These are phyloP conservation scores for Erinaceus europaeus DNA, from an alignment of 2,113 vertebrate genomes.

Conservation along the genomic window DNA sequence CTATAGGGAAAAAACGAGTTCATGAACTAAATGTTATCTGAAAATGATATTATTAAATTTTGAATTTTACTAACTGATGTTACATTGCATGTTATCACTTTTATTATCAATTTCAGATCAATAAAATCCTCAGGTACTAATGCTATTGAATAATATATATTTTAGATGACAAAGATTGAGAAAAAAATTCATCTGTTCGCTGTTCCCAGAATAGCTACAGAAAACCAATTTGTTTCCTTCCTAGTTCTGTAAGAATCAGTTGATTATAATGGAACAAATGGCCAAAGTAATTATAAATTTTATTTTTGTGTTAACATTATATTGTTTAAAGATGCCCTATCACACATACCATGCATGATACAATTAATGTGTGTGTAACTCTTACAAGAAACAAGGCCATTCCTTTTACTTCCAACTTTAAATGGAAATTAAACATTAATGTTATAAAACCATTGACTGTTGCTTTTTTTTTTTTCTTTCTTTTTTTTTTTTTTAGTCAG, in stretches of 20 bases:
- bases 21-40: neutral
- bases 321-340: neutral
- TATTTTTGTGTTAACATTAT: neutral
- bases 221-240: neutral
- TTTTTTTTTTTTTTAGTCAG: no score
- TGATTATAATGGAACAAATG: neutral
- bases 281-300: neutral
- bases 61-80: neutral
- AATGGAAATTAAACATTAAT: slow-evolving; percentile 4
- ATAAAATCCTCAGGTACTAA: neutral
- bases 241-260: neutral
- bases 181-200: slow-evolving; percentile 1
- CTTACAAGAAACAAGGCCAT: neutral
- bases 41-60: neutral
- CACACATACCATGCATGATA: neutral
- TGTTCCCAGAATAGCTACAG: neutral
- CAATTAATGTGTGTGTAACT: neutral
- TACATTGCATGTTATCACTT: neutral
- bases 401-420: neutral
- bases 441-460: slow-evolving; percentile 65
- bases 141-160: neutral
- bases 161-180: neutral
- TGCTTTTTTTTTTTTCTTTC: slow-evolving; percentile 79
- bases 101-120: slow-evolving; percentile 33
- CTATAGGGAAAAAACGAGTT: neutral